Base-by-base conservation (phyloP, 2,888 invertebrate species). In the Zygaena filipendulae region DNA sequence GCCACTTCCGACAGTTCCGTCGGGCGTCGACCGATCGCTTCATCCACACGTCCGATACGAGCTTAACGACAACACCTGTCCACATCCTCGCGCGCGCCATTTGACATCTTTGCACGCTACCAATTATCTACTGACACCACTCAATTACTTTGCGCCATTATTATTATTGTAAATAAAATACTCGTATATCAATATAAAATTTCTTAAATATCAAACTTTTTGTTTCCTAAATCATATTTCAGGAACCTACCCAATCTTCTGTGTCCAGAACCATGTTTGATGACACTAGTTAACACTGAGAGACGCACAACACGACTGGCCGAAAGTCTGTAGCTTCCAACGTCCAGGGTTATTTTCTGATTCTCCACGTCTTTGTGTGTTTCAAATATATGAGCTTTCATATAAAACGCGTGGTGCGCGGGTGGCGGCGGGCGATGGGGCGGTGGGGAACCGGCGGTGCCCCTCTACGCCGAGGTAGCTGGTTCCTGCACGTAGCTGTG, bases 291-390 rank as follows among this genome's bases (percentile, higher is more conserved):
- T 72, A 74, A 59, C 77, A 77, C 77, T 74, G 52, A 70, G 77
- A 77, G 77, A 75, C 75, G 74, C 77, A 79, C 77, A 77, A 77
- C 77, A 79, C 77, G 77, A 79, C 77, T 79, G 77, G 52, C 61
- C 51, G 55, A 54, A 45, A 59, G 48, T 56, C 52, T 62, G 58
- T 49, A 53, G 69, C 53, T 70, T 72, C 70, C 77, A 71, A 64
- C 72, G 71, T 69, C 71, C 72, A 68, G 74, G 71, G 74, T 75
- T 79, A 79, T 79, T 77, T 64, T 75, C 71, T 68, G 71, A 71
- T 67, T 57, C 50, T 61, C 57, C 63, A 61, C 63, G 57, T 55
- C 40, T 36, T 49, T 56, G 56, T 63, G 52, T 52, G 63, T 64
- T 71, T 63, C 63, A 49, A 57, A 59, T 59, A 16, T 7, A 6